A percentile compares a stretch with the other conserved stretches of the same genome.
Evolutionary conservation across 2,797 vertebrate genomes (phyloP).

Genomic region (Catamblyrhynchus diadema): DNA sequence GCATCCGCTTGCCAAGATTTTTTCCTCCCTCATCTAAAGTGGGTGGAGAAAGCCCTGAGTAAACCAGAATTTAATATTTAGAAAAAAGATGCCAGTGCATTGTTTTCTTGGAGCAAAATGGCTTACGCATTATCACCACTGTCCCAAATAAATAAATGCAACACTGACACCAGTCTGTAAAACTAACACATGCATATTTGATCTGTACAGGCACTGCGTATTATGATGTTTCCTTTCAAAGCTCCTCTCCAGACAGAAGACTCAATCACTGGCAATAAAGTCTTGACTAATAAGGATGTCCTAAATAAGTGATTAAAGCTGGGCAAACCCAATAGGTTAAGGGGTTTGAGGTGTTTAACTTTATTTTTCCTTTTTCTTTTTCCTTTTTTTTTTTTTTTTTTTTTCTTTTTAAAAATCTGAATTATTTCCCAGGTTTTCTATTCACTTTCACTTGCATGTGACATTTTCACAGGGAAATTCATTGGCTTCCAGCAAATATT

Average conservation of each 20-base stretch:
- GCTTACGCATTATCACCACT: conserved; percentile 37
- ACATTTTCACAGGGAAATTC: conserved; percentile 25
- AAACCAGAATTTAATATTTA: conserved; percentile 52
- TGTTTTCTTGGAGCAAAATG: conserved; percentile 44
- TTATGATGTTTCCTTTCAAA: conserved; percentile 51
- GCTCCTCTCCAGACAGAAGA: conserved; percentile 22
- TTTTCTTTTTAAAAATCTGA: neutral
- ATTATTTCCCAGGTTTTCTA: conserved; percentile 7
- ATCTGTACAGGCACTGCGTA: conserved; percentile 16
- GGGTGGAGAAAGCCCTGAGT: conserved; percentile 58
- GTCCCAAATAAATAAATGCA: conserved; percentile 57
- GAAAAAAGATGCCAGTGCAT: neutral
- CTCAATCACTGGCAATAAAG: conserved; percentile 51
- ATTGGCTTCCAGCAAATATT: conserved; percentile 44
- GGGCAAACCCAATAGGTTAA: conserved; percentile 16
- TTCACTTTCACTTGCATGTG: neutral
- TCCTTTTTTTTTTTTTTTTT: neutral
- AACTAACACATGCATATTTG: conserved; percentile 63
- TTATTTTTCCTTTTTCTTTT: neutral
- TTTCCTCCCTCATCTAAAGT: conserved; percentile 54
- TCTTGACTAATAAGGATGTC: conserved; percentile 37
- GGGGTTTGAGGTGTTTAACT: neutral
- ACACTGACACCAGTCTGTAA: conserved; percentile 55
- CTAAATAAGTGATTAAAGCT: conserved; percentile 67
- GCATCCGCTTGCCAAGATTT: conserved; percentile 48